Evolutionary conservation across 53 echinoderm and acorn worm species (phyloP).

Genomic region (Patiria pectinifera): DNA sequence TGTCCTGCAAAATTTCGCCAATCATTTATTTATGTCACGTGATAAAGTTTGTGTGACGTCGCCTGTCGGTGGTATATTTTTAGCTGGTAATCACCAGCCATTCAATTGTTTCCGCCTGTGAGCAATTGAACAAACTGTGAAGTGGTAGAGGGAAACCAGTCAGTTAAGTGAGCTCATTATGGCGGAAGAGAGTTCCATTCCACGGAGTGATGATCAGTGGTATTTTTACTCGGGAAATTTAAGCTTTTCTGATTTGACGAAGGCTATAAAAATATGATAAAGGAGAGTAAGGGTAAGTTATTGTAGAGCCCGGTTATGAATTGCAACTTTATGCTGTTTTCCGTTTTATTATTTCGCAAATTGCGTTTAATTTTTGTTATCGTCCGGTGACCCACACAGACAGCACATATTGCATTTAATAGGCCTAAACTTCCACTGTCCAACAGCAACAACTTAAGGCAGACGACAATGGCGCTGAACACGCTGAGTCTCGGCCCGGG

Average conservation of each 20-base stretch:
- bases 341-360: no score
- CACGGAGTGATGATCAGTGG: neutral
- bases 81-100: conserved; percentile 46
- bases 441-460: no score
- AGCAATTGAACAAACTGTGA: neutral
- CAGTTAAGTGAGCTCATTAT: conserved; percentile 21
- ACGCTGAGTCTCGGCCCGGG: neutral
- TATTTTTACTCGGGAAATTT: conserved; percentile 7
- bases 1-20: neutral
- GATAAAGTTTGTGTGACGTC: conserved; percentile 59
- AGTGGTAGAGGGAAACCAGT: conserved; percentile 41
- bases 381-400: no score
- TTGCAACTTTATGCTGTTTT: neutral
- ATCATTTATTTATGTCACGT: conserved; percentile 36
- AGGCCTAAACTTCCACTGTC: no score
- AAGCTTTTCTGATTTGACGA: neutral
- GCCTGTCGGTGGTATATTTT: conserved; percentile 14
- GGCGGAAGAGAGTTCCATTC: conserved; percentile 50
- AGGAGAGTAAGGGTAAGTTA: conserved; percentile 29
- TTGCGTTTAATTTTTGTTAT: no score
- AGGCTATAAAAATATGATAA: conserved; percentile 17
- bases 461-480: no score
- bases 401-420: no score
- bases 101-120: neutral
- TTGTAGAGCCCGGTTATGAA: neutral